Base-by-base conservation (phyloP, 2,113 vertebrate genomes). In the Labeo rohita region DNA sequence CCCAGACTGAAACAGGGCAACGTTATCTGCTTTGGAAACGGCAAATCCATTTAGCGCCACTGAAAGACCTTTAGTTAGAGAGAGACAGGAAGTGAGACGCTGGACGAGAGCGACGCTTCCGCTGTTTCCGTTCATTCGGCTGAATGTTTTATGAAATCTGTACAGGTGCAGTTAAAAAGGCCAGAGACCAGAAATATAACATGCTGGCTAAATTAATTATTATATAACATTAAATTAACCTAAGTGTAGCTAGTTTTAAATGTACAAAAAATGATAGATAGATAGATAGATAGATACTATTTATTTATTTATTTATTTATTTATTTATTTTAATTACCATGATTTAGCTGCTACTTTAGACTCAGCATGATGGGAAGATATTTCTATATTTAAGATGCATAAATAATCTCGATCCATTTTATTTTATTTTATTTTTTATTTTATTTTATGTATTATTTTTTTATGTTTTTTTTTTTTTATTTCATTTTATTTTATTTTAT, bases 11-110 rank as follows among this genome's bases (percentile, higher is more conserved):
- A 80, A 65, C 76, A 43, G 70, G 76, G 61, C 80, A 78, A 72
- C 18, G 12, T 47, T 68, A 75, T 80, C 39, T 85, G 36, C 76
- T 85, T 81, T 82, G 52, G 49, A 45, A 50, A 75, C 21, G 34
- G 21, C 49, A 84, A 80, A 85, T 87, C 66, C 56, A 50, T 68
- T 87, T 85, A 87, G 76, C 36, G 49, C 21, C 59, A 15, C 36
- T 50, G 28, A 13, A 10, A 85, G 83, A 85, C 70, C 34, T 50
- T 85, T 50, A 43, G 77, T 18, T 4, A 18, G 66, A 21, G 81
- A 45, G 39, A 72, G 65, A 18, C 54, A 59, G 54, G 54, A 59
- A 47, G 50, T 56, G 70, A 73, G 43, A n/a, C 59, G 59, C n/a
- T 18, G 54, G 54, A 56, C 5, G 15, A 49, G 15, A 49, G 47